Percentiles rank a stretch among this genome's conserved stretches.
phyloP scores from a whole-genome alignment of 2,888 invertebrate species.

The Cephus pulcher region DNA sequence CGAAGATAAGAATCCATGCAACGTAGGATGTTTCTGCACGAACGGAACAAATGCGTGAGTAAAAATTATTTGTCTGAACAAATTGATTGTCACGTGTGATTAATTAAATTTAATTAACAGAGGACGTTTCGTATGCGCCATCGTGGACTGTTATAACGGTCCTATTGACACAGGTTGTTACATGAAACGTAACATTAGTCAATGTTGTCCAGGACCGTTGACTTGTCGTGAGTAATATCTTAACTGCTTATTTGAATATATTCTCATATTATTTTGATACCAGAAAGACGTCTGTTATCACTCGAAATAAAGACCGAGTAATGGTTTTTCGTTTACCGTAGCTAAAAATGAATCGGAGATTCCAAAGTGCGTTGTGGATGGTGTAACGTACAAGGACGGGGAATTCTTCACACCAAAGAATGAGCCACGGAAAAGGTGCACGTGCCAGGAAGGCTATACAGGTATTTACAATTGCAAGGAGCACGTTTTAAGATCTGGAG shows the following conservation, averaged over 20 bases:
- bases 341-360: slow-evolving; percentile 36
- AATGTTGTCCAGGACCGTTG: slow-evolving; percentile 38
- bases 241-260: not conserved
- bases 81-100: not conserved
- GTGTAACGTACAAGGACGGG: slow-evolving; percentile 45
- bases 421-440: slow-evolving; percentile 40
- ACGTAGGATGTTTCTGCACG: slow-evolving; percentile 40
- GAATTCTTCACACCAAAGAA: slow-evolving; percentile 37
- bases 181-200: not conserved
- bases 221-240: slow-evolving; percentile 48
- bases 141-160: slow-evolving; percentile 36
- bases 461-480: slow-evolving; percentile 23
- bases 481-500: too few species aligned
- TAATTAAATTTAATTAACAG: slow-evolving; percentile 22
- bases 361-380: slow-evolving; percentile 48
- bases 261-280: not conserved
- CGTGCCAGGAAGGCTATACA: slow-evolving; percentile 39
- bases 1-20: slow-evolving; percentile 49
- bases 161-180: slow-evolving; percentile 35
- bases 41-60: not conserved
- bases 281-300: not conserved
- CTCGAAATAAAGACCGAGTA: not conserved
- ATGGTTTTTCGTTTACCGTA: slow-evolving; percentile 15
- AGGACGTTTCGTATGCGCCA: slow-evolving; percentile 42
- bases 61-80: not conserved